Percentiles rank a stretch among this genome's conserved stretches.
These are phyloP conservation scores for Eurois occulta DNA, from an alignment of 2,888 invertebrate genomes.

Conservation along the genomic window DNA sequence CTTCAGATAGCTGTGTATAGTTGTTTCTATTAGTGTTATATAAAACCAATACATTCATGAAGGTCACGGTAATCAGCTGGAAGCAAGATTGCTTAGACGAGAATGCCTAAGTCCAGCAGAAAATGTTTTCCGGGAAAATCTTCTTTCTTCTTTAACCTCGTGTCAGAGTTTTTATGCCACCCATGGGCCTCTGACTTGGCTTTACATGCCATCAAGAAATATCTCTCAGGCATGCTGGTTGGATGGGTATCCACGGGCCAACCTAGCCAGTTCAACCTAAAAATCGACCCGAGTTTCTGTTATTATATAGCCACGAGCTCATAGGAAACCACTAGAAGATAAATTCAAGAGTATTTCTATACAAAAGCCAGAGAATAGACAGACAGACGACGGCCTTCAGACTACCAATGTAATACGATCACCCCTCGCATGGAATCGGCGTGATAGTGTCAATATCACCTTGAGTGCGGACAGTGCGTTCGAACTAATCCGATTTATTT, in stretches of 20 bases:
- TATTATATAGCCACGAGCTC: no score
- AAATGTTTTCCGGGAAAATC: not conserved
- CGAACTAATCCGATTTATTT: slow-evolving; percentile 22
- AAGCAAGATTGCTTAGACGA: not conserved
- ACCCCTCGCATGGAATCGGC: not conserved
- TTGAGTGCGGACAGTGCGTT: slow-evolving; percentile 18
- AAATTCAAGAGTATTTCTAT: not conserved
- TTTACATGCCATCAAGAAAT: no score
- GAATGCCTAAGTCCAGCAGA: not conserved
- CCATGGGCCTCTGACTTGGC: no score
- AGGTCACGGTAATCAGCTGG: not conserved
- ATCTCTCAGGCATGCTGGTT: no score
- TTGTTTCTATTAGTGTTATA: slow-evolving; percentile 7
- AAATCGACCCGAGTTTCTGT: no score
- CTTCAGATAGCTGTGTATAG: slow-evolving; percentile 7
- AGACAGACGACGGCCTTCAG: slow-evolving; percentile 13
- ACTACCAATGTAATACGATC: not conserved
- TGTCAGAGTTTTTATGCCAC: no score
- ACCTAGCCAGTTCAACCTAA: no score
- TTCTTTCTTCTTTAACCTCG: no score
- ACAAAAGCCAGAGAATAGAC: not conserved
- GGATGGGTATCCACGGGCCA: no score
- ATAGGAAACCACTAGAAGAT: no score
- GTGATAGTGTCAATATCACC: slow-evolving; percentile 24
- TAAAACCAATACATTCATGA: slow-evolving; percentile 4